Conservation (phyloP, 1,140 invertebrate species). For the Meloidogyne exigua region DNA sequence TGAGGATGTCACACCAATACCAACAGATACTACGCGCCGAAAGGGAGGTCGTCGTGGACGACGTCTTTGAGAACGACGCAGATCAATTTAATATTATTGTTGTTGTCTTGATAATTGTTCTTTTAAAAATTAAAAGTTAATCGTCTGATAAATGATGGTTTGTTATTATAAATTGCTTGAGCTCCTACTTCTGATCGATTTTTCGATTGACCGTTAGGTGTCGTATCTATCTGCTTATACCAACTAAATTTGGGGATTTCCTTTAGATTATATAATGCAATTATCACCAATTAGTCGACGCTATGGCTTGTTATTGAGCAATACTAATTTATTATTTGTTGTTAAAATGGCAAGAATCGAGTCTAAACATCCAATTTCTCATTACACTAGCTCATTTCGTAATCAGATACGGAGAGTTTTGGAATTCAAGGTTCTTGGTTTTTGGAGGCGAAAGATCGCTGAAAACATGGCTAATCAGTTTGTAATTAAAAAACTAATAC, state of each 20-base stretch:
- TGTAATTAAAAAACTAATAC: background rate
- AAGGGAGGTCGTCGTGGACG: conserved; percentile 99
- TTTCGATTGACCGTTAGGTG: too few relatives aligned
- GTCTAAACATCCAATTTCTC: background rate
- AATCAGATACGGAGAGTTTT: background rate
- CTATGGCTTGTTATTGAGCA: background rate
- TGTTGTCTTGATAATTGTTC: conserved; percentile 9
- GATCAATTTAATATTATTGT: conserved; percentile 10
- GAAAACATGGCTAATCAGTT: background rate
- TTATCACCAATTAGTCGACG: background rate
- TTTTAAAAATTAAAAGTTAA: background rate
- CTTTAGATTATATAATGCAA: background rate
- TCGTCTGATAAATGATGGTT: background rate
- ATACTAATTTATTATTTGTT: background rate
- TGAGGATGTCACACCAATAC: conserved; percentile 96
- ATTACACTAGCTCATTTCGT: background rate
- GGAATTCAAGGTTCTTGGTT: background rate
- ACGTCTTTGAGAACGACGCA: conserved; percentile 76
- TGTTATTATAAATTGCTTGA: background rate
- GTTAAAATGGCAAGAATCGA: background rate
- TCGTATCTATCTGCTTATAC: too few relatives aligned
- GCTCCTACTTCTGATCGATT: too few relatives aligned
- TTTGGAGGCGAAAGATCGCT: background rate
- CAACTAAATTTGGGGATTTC: background rate
- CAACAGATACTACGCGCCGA: conserved; percentile 94